These are phyloP conservation scores for Eledona agricola DNA, from an alignment of 2,888 invertebrate species.

Conservation along the genomic window DNA sequence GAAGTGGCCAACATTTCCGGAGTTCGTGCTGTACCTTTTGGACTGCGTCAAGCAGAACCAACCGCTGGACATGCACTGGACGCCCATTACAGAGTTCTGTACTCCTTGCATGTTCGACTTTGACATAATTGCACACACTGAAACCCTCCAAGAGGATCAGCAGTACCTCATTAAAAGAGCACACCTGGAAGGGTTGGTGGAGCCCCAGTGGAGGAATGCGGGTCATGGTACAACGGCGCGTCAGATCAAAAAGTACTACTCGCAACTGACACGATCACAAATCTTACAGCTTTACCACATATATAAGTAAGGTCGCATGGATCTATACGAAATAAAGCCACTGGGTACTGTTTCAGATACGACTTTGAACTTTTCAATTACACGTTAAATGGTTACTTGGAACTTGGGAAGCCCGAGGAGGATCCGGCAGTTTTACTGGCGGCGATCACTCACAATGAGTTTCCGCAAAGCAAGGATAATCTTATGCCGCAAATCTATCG, in stretches of 20 bases:
- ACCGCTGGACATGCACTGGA: conserved; percentile 86
- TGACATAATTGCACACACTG: conserved; percentile 83
- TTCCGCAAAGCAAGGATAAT: conserved; percentile 40
- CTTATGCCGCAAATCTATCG: conserved; percentile 46
- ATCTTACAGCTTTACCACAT: conserved; percentile 80
- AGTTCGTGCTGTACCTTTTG: conserved; percentile 81
- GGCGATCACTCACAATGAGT: conserved; percentile 56
- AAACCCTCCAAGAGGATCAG: conserved; percentile 86
- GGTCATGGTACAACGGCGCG: conserved; percentile 79
- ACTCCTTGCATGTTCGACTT: conserved; percentile 87
- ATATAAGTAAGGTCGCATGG: conserved; percentile 69
- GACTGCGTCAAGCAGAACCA: conserved; percentile 73
- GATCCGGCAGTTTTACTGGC: conserved; percentile 57
- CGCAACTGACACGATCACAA: conserved; percentile 77
- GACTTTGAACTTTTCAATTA: conserved; percentile 91
- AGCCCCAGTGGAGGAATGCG: conserved; percentile 85
- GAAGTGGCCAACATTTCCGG: conserved; percentile 79
- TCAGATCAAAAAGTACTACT: conserved; percentile 78
- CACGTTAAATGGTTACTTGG: conserved; percentile 75
- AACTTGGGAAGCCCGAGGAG: conserved; percentile 64
- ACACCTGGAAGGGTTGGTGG: conserved; percentile 76
- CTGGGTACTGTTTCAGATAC: conserved; percentile 68
- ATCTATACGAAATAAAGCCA: background rate
- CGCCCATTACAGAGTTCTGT: conserved; percentile 84
- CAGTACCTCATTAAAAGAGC: conserved; percentile 81